Evolutionary conservation across 2,113 vertebrate genomes (phyloP).

Genomic region (Sialia sialis): DNA sequence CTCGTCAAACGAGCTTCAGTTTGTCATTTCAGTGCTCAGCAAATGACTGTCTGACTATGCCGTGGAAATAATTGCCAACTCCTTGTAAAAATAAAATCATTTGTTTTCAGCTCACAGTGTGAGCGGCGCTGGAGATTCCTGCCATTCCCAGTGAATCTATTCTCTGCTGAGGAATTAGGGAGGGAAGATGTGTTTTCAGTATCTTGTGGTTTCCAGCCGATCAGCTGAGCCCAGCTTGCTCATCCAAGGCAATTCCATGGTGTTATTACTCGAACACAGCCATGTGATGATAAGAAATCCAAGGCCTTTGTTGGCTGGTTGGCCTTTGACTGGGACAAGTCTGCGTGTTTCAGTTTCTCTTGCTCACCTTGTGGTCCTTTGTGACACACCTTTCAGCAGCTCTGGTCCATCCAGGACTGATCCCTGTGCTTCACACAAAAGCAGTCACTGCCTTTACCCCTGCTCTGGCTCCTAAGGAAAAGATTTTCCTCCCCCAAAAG

Average conservation of each 20-base stretch:
- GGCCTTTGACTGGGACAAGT: background rate
- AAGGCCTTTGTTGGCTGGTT: background rate
- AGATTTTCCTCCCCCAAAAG: background rate
- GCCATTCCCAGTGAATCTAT: background rate
- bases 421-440: background rate
- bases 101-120: fast-evolving
- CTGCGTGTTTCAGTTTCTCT: background rate
- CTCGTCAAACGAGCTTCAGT: background rate
- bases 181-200: background rate
- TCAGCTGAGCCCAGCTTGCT: background rate
- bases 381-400: background rate
- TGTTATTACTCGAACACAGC: background rate
- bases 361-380: background rate
- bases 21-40: background rate
- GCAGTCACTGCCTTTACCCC: fast-evolving
- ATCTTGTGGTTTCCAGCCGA: background rate
- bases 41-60: fast-evolving
- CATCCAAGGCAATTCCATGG: background rate
- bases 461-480: background rate
- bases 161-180: background rate
- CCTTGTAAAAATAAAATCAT: fast-evolving
- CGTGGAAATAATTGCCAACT: background rate
- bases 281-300: background rate
- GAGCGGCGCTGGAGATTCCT: background rate
- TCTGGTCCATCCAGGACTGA: background rate